phyloP scores from a whole-genome alignment of 1,140 invertebrate genomes.

The Aphaenogaster floridana region DNA sequence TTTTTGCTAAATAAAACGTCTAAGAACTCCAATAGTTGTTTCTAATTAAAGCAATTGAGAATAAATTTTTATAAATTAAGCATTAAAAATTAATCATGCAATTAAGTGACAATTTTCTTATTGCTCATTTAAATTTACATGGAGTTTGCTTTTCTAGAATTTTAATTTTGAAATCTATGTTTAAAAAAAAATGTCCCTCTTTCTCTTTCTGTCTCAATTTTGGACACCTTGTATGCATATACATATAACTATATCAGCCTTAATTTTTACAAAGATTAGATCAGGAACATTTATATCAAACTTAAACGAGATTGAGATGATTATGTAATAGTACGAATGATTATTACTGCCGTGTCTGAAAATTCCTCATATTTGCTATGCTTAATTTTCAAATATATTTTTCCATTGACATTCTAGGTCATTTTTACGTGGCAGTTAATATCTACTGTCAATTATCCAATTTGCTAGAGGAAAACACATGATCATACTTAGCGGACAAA shows the following conservation, averaged over 20 bases:
- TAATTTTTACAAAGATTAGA: background rate
- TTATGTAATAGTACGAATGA: background rate
- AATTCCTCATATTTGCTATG: background rate
- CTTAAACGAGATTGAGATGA: background rate
- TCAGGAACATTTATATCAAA: background rate
- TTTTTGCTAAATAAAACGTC: conserved; percentile 1
- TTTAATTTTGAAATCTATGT: background rate
- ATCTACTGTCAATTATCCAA: conserved; percentile 12
- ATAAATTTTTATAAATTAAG: background rate
- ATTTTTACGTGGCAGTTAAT: conserved; percentile 2
- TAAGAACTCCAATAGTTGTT: background rate
- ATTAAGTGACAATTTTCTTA: conserved; percentile 1
- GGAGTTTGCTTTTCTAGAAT: background rate
- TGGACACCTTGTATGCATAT: background rate
- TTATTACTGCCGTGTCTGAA: conserved; percentile 1
- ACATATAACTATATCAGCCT: background rate
- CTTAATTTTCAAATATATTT: conserved; percentile 17
- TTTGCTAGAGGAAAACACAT: background rate
- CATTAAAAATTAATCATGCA: background rate
- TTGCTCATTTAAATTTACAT: background rate
- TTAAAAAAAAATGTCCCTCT: background rate
- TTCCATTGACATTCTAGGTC: background rate
- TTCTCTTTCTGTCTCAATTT: background rate
- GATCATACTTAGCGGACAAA: background rate
- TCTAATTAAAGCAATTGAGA: background rate